These are phyloP conservation scores for Gadus chalcogrammus DNA, from an alignment of 2,113 vertebrate genomes.

Conservation along the genomic window DNA sequence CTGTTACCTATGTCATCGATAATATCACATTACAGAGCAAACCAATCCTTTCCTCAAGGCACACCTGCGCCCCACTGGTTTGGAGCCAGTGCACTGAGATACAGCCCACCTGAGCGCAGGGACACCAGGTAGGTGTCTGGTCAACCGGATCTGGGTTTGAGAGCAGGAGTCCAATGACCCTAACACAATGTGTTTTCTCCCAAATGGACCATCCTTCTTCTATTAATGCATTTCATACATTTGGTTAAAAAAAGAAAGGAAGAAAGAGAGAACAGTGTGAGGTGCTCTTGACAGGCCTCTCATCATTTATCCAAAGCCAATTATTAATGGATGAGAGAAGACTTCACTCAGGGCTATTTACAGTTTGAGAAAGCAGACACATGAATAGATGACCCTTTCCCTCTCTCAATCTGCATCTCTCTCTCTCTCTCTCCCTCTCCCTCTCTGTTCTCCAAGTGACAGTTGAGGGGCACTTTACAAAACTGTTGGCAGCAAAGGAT, in stretches of 20 bases:
- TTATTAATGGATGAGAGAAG: background rate
- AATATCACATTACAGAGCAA: no score
- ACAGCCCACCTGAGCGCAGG: no score
- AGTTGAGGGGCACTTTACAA: conserved; percentile 69
- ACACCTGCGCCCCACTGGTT: no score
- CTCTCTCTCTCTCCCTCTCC: conserved; percentile 45
- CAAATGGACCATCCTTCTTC: no score
- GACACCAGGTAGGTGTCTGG: no score
- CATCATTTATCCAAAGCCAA: background rate
- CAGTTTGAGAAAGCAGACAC: background rate
- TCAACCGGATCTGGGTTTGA: no score
- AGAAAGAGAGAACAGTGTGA: background rate
- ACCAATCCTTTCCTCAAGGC: no score
- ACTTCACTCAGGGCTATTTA: background rate
- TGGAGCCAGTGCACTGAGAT: no score
- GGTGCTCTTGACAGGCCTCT: background rate
- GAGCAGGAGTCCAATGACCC: no score
- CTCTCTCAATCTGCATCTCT: background rate
- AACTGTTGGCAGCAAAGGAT: conserved; percentile 65
- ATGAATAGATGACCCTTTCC: background rate
- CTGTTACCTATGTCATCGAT: no score
- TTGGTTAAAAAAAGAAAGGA: background rate
- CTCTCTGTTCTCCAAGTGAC: conserved; percentile 46
- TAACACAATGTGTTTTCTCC: no score
- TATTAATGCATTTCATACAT: no score